Base-by-base conservation (phyloP, 1,140 invertebrate genomes). In the Heliconius himera region DNA sequence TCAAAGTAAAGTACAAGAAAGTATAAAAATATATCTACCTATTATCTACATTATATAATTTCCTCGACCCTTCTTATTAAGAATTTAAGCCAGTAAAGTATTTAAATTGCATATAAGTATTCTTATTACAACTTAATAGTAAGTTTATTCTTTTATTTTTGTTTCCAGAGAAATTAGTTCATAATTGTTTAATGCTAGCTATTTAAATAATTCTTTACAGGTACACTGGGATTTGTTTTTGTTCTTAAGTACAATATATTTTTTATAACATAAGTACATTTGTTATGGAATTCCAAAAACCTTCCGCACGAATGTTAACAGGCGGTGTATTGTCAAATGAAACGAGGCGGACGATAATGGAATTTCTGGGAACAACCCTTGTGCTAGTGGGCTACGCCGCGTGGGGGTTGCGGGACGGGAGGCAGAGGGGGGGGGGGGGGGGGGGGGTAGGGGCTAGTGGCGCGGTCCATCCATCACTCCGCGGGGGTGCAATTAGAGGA, bases 331-430 rank as follows among this genome's bases (percentile, higher is more conserved):
- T 90, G 89, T 91, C 86, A 89, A 91, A 91, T 93, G 87, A 91
- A 93, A 91, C 87, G 89, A 88, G 85, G 83, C 88, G 88, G 81
- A 90, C 88, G 87, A 92, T 94, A 93, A 93, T 93, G 91, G 90
- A 92, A 94, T 93, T 94, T 94, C 91, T 94, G 88, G 88, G 90
- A 94, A 93, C 93, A 92, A 92, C 93, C 93, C 91, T 92, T 91
- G 86, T 92, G 85, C 74, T 83, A 82, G 84, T 87, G 85, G 90
- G 89, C 87, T 89, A 85, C 82, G 89, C 81, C 83, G 86, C 79
- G 85, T 71, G 80, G 76, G 82, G 79, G 33, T 85, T 46, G 82
- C 81, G 83, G 84, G 78, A 82, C 46, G 74, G 71, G 79, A 82
- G 4, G 6, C 5, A 13, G 11, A 13, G 41, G 41, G 13, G 0